Conservation (phyloP, 2,113 vertebrate species). For the Urocynchramus pylzowi region DNA sequence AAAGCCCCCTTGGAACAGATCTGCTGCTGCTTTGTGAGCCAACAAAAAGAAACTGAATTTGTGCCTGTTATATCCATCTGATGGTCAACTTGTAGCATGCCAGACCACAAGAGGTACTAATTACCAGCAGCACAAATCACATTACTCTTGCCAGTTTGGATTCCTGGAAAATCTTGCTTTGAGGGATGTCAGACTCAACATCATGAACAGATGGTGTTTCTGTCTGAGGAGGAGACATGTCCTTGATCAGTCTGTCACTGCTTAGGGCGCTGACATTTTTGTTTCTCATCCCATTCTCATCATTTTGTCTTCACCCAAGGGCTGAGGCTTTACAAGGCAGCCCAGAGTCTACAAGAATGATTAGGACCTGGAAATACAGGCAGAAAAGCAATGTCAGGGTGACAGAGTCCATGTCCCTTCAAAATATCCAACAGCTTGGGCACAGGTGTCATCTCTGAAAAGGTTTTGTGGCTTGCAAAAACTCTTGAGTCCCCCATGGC, state of each 20-base stretch:
- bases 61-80: background rate
- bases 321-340: background rate
- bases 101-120: background rate
- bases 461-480: background rate
- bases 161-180: constrained; percentile 20
- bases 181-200: background rate
- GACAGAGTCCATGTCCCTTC: background rate
- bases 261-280: background rate
- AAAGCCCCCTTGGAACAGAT: background rate
- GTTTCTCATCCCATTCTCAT: background rate
- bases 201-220: constrained; percentile 12
- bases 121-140: background rate
- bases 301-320: background rate
- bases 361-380: background rate
- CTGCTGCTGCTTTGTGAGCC: background rate
- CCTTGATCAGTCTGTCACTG: background rate
- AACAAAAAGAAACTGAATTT: background rate
- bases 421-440: background rate
- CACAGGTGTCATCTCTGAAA: background rate
- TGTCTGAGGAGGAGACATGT: background rate
- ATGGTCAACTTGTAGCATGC: background rate
- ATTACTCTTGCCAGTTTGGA: background rate
- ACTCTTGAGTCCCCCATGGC: background rate
- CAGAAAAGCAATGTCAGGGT: background rate
- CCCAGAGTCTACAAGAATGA: background rate